Percentiles rank a stretch among this genome's conserved stretches.
phyloP scores from a whole-genome alignment of 2,888 invertebrate species.

The Bombyx huttoni region DNA sequence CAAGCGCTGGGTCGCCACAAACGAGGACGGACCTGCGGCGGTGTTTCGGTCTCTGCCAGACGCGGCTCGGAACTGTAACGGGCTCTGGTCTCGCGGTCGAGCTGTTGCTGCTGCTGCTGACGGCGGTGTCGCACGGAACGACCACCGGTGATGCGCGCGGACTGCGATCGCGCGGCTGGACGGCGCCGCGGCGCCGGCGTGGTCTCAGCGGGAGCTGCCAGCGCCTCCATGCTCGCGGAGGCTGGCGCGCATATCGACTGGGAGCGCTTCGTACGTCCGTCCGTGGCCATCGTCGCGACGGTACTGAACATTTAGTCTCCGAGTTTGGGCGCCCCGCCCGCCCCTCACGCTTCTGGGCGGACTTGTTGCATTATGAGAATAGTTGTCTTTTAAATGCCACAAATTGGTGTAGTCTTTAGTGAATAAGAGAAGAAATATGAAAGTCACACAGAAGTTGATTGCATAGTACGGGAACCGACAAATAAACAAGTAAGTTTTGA shows the following conservation, averaged over 20 bases:
- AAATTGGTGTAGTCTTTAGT: conserved; percentile 25
- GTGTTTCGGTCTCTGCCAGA: conserved; percentile 76
- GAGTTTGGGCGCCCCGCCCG: conserved; percentile 8
- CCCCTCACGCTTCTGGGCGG: conserved; percentile 14
- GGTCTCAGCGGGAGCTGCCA: conserved; percentile 67
- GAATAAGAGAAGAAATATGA: conserved; percentile 8
- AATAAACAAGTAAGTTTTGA: not conserved
- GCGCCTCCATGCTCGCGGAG: conserved; percentile 77
- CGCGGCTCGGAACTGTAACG: conserved; percentile 79
- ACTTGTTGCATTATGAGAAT: conserved; percentile 60
- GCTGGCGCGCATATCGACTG: conserved; percentile 82
- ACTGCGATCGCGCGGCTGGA: conserved; percentile 83
- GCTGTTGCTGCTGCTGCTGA: conserved; percentile 58
- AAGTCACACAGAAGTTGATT: not conserved
- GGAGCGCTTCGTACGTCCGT: conserved; percentile 78
- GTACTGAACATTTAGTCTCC: conserved; percentile 37
- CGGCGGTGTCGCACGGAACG: conserved; percentile 67
- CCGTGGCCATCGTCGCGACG: conserved; percentile 75
- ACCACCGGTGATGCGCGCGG: conserved; percentile 79
- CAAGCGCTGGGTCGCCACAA: no score
- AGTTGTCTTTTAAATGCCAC: conserved; percentile 45
- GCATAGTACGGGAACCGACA: not conserved
- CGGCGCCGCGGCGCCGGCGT: conserved; percentile 74
- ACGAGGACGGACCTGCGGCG: conserved; percentile 76
- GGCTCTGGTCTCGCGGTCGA: conserved; percentile 67